These are phyloP conservation scores for Atherinomorus stipes DNA, from an alignment of 2,113 vertebrate species.

Conservation along the genomic window DNA sequence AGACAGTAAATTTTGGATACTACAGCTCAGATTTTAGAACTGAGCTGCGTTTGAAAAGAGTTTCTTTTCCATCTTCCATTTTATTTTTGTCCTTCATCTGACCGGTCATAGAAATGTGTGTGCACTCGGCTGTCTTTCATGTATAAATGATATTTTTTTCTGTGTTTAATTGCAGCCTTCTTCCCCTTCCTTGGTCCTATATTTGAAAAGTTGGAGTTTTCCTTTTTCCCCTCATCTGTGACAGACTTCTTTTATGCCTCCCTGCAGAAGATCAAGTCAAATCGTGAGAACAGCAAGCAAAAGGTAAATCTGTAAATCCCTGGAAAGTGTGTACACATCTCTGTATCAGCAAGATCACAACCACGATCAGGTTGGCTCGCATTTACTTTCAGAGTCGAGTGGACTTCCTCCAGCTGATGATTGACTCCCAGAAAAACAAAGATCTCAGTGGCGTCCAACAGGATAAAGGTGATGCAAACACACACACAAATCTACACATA, in stretches of 20 bases:
- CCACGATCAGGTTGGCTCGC: not conserved
- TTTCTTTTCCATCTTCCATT: not conserved
- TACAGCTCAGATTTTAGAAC: too few relatives aligned
- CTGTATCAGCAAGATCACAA: not conserved
- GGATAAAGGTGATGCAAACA: slow-evolving; percentile 66
- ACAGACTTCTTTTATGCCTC: slow-evolving; percentile 74
- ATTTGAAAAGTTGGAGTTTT: slow-evolving; percentile 79
- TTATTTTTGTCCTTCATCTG: too few relatives aligned
- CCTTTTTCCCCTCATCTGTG: slow-evolving; percentile 67
- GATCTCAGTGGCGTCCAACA: slow-evolving; percentile 20
- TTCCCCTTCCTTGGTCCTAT: slow-evolving; percentile 78
- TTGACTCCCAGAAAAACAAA: slow-evolving; percentile 78
- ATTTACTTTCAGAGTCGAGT: slow-evolving; percentile 72
- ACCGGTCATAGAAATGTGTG: too few relatives aligned
- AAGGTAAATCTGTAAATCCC: slow-evolving; percentile 21
- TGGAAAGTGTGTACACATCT: not conserved
- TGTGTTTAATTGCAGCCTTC: slow-evolving; percentile 65
- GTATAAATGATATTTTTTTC: not conserved
- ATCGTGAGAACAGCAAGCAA: slow-evolving; percentile 44
- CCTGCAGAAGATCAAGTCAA: slow-evolving; percentile 80
- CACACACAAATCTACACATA: not conserved
- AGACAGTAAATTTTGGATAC: too few relatives aligned
- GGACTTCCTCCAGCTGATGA: slow-evolving; percentile 89
- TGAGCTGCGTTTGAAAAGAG: too few relatives aligned
- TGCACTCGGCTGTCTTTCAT: not conserved